phyloP scores from a whole-genome alignment of 2,113 vertebrate species.

The Paramormyrops kingsleyae region DNA sequence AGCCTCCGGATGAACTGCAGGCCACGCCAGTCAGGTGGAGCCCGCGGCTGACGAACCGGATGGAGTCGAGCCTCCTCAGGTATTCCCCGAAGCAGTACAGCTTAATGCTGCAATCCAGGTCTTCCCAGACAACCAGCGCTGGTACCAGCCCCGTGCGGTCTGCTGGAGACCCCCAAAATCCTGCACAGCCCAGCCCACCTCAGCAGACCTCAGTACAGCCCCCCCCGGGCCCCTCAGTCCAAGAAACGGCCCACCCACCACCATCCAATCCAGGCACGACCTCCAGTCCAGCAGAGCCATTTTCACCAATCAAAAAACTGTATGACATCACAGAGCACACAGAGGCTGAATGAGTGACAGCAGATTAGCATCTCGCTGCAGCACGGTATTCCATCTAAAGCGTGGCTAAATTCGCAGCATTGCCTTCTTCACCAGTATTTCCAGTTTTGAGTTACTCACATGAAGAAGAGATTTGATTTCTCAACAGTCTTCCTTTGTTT shows the following conservation, averaged over 20 bases:
- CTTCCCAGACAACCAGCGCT: neutral
- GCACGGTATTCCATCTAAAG: neutral
- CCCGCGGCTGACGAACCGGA: constrained; percentile 49
- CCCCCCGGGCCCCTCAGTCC: constrained; percentile 1
- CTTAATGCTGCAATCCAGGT: constrained; percentile 39
- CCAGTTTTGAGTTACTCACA: neutral
- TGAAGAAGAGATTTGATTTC: neutral
- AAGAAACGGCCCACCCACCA: constrained; percentile 25
- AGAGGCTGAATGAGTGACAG: constrained; percentile 25
- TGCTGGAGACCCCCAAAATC: constrained; percentile 23
- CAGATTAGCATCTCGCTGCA: neutral
- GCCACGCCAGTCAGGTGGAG: constrained; percentile 25
- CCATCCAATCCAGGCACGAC: constrained; percentile 13
- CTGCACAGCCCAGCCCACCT: constrained; percentile 14
- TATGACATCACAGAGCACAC: constrained; percentile 66
- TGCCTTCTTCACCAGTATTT: neutral
- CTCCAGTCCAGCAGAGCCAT: constrained; percentile 46
- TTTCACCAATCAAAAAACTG: constrained; percentile 79
- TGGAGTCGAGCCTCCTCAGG: constrained; percentile 57
- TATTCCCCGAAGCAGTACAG: constrained; percentile 60
- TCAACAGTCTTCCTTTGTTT: constrained; percentile 1
- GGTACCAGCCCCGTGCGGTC: constrained; percentile 15
- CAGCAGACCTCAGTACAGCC: neutral
- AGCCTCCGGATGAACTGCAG: neutral
- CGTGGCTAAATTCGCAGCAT: neutral